phyloP scores from a whole-genome alignment of 2,888 invertebrate genomes.

The Cephus sareptanus region DNA sequence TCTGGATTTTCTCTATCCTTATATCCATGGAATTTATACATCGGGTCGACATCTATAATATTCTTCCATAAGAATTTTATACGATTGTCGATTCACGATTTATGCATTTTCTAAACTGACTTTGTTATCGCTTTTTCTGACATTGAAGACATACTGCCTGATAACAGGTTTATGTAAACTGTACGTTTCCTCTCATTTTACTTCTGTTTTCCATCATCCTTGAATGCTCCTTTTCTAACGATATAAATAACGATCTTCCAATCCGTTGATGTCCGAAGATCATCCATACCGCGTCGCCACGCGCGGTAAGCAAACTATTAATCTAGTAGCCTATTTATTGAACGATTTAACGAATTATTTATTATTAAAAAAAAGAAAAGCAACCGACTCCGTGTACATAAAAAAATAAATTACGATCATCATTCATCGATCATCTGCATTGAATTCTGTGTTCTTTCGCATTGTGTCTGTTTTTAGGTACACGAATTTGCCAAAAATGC shows the following conservation, averaged over 20 bases:
- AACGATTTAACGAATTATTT: conserved; percentile 47
- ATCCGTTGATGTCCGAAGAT: background rate
- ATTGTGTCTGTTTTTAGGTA: conserved; percentile 36
- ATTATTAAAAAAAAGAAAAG: conserved; percentile 35
- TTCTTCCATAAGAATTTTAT: background rate
- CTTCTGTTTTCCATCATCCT: background rate
- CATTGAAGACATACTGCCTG: background rate
- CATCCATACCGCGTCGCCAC: background rate
- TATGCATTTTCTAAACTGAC: background rate
- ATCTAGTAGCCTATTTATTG: conserved; percentile 54
- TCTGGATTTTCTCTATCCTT: background rate
- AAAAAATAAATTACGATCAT: conserved; percentile 32
- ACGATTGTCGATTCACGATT: background rate
- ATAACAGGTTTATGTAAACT: background rate
- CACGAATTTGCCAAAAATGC: conserved; percentile 35
- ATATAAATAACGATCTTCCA: background rate
- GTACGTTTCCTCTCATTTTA: background rate
- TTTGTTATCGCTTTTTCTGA: background rate
- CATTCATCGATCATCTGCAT: conserved; percentile 34
- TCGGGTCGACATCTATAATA: background rate
- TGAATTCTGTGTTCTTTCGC: conserved; percentile 40
- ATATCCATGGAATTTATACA: background rate
- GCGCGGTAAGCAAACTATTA: conserved; percentile 30
- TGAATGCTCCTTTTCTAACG: background rate
- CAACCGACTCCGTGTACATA: conserved; percentile 44